phyloP scores from a whole-genome alignment of 2,888 invertebrate species.

The Cephus pygmeus region DNA sequence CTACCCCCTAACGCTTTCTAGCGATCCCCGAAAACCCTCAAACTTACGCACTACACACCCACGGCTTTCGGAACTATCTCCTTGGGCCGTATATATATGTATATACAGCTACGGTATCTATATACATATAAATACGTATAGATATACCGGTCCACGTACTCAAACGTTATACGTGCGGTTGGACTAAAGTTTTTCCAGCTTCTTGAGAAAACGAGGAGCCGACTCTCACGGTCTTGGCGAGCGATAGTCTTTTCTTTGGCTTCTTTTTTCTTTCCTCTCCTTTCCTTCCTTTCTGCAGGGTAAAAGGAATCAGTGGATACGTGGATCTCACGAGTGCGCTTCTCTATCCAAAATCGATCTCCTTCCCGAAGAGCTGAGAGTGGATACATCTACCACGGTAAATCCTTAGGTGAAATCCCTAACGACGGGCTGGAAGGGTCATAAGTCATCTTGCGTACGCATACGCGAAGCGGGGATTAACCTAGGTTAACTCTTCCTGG shows the following conservation, averaged over 20 bases:
- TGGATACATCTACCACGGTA: neutral
- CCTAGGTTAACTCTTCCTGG: neutral
- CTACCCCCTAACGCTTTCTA: conserved; percentile 5
- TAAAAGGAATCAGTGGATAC: neutral
- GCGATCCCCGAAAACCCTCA: conserved; percentile 28
- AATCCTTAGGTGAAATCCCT: neutral
- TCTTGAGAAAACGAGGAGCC: neutral
- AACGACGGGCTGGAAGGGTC: neutral
- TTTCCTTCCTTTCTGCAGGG: neutral
- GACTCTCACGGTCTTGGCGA: neutral
- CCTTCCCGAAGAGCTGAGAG: neutral
- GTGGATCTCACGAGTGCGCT: neutral
- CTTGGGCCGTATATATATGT: neutral
- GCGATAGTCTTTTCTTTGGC: neutral
- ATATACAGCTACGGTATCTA: neutral
- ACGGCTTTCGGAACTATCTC: neutral
- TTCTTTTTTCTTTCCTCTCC: neutral
- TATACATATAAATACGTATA: neutral
- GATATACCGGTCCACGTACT: neutral
- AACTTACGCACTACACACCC: conserved; percentile 24
- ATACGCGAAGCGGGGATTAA: neutral
- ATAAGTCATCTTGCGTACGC: neutral
- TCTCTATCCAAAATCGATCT: neutral
- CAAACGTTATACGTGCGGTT: neutral
- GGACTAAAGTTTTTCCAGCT: neutral